Evolutionary conservation across 1,140 invertebrate species (phyloP).

Genomic region (Bathynomus jamesi): DNA sequence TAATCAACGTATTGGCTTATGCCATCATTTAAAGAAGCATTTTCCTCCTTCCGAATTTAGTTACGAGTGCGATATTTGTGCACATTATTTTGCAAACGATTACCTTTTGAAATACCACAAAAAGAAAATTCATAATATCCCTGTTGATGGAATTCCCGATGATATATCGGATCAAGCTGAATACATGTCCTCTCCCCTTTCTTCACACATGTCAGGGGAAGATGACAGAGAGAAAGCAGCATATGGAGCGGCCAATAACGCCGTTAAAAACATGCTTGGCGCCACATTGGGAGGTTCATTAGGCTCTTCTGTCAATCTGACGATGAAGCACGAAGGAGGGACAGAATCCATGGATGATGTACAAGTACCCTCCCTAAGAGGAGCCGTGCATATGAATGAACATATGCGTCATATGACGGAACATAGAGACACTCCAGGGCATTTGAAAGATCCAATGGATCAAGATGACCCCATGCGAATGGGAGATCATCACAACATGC

Average conservation of each 20-base stretch:
- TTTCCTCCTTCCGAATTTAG: slow-evolving; percentile 33
- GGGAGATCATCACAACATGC: slow-evolving; percentile 27
- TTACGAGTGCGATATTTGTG: slow-evolving; percentile 30
- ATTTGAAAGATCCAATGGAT: slow-evolving; percentile 24
- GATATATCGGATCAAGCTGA: slow-evolving; percentile 19
- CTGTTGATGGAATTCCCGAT: slow-evolving; percentile 24
- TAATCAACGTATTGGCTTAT: slow-evolving; percentile 30
- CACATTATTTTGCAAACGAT: slow-evolving; percentile 32
- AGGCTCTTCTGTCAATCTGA: slow-evolving; percentile 21
- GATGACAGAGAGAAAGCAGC: slow-evolving; percentile 26
- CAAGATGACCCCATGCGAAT: slow-evolving; percentile 23
- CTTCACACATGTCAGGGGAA: slow-evolving; percentile 12
- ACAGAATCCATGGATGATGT: slow-evolving; percentile 25
- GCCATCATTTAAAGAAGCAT: slow-evolving; percentile 37
- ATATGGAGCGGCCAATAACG: slow-evolving; percentile 28
- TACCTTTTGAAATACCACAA: slow-evolving; percentile 35
- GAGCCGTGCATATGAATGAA: slow-evolving; percentile 11
- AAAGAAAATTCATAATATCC: slow-evolving; percentile 34
- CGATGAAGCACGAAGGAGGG: slow-evolving; percentile 31
- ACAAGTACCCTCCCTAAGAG: slow-evolving; percentile 10
- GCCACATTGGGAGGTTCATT: slow-evolving; percentile 23
- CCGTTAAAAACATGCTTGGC: slow-evolving; percentile 35
- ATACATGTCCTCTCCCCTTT: slow-evolving; percentile 24
- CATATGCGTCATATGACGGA: slow-evolving; percentile 19
- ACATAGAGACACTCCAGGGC: slow-evolving; percentile 2